A percentile compares a stretch with the other conserved stretches of the same genome.
phyloP scores from a whole-genome alignment of 1,140 invertebrate genomes.

The Drosophila novamexicana region DNA sequence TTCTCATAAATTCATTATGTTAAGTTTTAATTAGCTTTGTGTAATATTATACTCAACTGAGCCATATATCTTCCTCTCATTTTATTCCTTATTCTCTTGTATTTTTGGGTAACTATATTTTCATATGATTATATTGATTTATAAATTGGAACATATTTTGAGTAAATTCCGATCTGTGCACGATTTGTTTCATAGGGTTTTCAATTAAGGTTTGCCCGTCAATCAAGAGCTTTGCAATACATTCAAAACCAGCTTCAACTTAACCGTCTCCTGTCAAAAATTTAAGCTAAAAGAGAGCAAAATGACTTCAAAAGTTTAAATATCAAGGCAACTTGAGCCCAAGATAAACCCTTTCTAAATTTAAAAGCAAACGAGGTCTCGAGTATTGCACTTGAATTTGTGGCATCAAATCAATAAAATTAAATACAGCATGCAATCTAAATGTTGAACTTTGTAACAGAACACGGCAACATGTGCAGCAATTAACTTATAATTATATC shows the following conservation, averaged over 20 bases:
- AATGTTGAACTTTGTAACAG: constrained; percentile 25
- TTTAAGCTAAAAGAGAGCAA: neutral
- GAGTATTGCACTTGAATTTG: constrained; percentile 27
- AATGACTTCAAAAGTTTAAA: constrained; percentile 5
- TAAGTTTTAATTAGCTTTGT: too few relatives aligned
- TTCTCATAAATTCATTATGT: too few relatives aligned
- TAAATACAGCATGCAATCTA: neutral
- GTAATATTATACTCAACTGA: too few relatives aligned
- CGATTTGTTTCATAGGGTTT: too few relatives aligned
- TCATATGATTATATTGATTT: neutral
- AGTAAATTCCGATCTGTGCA: too few relatives aligned
- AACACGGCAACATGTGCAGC: neutral
- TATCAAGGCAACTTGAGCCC: constrained; percentile 32
- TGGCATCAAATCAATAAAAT: constrained; percentile 33
- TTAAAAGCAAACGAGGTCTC: neutral
- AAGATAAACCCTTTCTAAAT: constrained; percentile 43
- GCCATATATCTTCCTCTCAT: too few relatives aligned
- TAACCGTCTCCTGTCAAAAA: constrained; percentile 7
- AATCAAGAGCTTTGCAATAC: neutral
- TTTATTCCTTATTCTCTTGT: too few relatives aligned
- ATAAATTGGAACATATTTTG: too few relatives aligned
- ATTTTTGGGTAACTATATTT: too few relatives aligned
- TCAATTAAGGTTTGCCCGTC: neutral
- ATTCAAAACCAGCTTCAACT: neutral
- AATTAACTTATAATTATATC: constrained; percentile 21